Conservation (phyloP, 2,113 vertebrate genomes). For the Amazona vittata region DNA sequence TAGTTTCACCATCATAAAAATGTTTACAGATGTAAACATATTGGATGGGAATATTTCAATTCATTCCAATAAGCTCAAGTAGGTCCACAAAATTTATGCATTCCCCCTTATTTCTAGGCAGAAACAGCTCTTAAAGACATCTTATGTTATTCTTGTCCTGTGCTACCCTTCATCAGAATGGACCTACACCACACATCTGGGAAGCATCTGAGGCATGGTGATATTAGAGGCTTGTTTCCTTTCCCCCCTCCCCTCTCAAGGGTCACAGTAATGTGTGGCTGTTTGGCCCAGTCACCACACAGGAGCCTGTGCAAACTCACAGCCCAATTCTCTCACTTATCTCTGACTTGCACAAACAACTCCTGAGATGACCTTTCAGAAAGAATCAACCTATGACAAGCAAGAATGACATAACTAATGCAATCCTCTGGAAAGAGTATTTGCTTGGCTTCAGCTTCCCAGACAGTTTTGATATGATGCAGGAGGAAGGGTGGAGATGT, state of each 20-base stretch:
- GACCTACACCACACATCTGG: background rate
- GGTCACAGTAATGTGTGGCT: background rate
- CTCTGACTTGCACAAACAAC: slow-evolving; percentile 16
- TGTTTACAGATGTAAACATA: background rate
- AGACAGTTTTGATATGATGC: background rate
- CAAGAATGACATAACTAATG: background rate
- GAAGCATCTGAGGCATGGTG: rapidly evolving
- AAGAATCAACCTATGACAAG: background rate
- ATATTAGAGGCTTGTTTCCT: rapidly evolving
- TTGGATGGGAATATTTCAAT: background rate
- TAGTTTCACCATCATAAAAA: background rate
- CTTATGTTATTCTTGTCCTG: rapidly evolving
- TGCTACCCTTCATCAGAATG: background rate
- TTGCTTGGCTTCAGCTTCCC: background rate
- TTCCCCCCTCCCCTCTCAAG: background rate
- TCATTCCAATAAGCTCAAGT: background rate
- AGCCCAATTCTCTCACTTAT: background rate
- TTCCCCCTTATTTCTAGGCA: background rate
- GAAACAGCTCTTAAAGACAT: background rate
- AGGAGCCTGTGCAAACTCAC: background rate
- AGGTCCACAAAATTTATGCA: rapidly evolving
- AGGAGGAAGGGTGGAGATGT: background rate
- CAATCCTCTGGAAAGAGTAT: background rate
- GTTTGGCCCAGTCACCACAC: background rate
- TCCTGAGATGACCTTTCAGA: background rate